These are phyloP conservation scores for Copidosoma aretas DNA, from an alignment of 2,888 invertebrate genomes.

Conservation along the genomic window DNA sequence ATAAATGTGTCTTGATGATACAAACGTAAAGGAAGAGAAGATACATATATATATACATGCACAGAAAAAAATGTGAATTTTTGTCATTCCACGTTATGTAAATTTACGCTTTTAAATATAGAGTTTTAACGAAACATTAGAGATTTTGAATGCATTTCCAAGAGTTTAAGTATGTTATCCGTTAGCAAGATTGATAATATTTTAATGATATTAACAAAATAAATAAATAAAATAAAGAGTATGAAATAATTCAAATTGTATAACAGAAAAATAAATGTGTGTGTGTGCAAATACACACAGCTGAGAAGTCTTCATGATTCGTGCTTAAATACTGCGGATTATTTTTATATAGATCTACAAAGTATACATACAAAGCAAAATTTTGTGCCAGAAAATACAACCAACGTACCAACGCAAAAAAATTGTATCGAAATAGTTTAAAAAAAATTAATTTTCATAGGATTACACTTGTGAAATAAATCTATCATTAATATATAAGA, in stretches of 20 bases:
- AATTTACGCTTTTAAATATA: slow-evolving; percentile 29
- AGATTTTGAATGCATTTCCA: slow-evolving; percentile 31
- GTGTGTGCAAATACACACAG: slow-evolving; percentile 31
- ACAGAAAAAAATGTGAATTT: slow-evolving; percentile 10
- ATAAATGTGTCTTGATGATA: slow-evolving; percentile 29
- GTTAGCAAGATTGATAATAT: slow-evolving; percentile 17
- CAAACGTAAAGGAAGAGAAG: slow-evolving; percentile 33
- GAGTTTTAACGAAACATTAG: slow-evolving; percentile 27
- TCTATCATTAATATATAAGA: slow-evolving; percentile 2
- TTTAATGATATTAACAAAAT: slow-evolving; percentile 16
- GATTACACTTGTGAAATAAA: slow-evolving; percentile 15
- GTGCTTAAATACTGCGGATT: slow-evolving; percentile 57
- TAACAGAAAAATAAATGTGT: slow-evolving; percentile 19
- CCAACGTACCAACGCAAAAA: slow-evolving; percentile 28
- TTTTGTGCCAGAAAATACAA: slow-evolving; percentile 56
- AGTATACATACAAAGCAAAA: slow-evolving; percentile 47
- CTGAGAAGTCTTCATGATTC: slow-evolving; percentile 46
- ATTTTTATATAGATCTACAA: slow-evolving; percentile 61
- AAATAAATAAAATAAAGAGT: not conserved
- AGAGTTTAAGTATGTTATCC: slow-evolving; percentile 31
- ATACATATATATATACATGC: slow-evolving; percentile 14
- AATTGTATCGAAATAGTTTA: slow-evolving; percentile 36
- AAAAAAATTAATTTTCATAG: slow-evolving; percentile 34
- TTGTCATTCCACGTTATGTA: slow-evolving; percentile 21
- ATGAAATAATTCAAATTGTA: not conserved